These are phyloP conservation scores for Turdus rufiventris DNA, from an alignment of 2,113 vertebrate genomes.

Conservation along the genomic window DNA sequence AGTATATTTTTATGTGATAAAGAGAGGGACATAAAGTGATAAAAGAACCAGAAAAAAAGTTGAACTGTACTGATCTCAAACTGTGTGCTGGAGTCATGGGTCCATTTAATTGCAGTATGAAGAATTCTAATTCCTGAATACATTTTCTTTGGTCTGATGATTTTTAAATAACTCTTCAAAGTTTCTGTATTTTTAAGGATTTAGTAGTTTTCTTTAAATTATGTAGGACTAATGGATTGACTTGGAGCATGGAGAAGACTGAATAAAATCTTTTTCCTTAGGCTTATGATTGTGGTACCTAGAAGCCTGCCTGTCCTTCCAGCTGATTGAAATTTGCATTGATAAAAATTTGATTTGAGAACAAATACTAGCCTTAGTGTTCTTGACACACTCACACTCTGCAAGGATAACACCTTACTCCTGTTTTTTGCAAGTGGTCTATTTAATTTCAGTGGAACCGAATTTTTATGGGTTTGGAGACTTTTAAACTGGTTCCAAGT, in stretches of 20 bases:
- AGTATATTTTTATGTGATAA: background rate
- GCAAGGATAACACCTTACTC: background rate
- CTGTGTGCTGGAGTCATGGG: background rate
- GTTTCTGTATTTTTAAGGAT: background rate
- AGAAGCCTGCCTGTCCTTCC: background rate
- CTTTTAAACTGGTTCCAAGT: background rate
- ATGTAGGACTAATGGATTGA: background rate
- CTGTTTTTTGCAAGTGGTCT: background rate
- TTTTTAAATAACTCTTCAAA: background rate
- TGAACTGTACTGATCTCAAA: background rate
- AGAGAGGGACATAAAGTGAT: background rate
- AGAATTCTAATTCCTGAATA: background rate
- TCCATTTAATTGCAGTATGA: background rate
- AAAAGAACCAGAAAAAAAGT: background rate
- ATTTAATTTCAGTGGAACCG: background rate
- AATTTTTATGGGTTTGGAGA: background rate
- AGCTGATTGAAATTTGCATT: background rate
- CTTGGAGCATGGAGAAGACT: background rate
- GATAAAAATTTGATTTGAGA: background rate
- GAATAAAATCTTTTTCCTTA: background rate
- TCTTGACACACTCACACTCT: background rate
- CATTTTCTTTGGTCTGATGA: background rate
- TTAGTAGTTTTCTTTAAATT: background rate
- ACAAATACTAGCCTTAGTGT: background rate
- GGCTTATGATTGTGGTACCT: background rate